Base-by-base conservation (phyloP, 2,888 invertebrate genomes). In the Thalpophila matura region DNA sequence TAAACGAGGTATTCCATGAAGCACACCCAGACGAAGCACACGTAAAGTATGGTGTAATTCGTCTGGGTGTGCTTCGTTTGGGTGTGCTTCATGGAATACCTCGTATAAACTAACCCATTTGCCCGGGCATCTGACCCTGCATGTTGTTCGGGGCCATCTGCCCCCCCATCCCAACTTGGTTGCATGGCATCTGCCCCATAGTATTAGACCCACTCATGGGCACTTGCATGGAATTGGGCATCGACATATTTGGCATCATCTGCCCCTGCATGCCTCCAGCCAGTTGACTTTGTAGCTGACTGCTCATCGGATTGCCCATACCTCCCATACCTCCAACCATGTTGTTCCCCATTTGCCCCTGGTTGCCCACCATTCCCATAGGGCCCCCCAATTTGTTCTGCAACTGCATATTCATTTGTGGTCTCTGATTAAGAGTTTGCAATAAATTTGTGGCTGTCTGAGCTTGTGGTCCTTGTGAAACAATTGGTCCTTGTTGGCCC, bases 341-440 rank as follows among this genome's bases (percentile, higher is more conserved):
- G 47, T 95, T 95, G 50, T 93, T 89, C 9, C 94, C 94, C 92
- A 96, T 96, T 42, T 94, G 95, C 0, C 93, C 93, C 83, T 96
- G 96, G 91, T 95, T 92, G 27, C 94, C 87, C 16, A 94, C 93
- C 91, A 95, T 96, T 35, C 96, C 95, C 86, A 95, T 94, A 1
- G 91, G 91, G 0, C 95, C 95, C 1, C 93, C 91, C 65, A 96
- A 91, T 82, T 96, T 96, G 70, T 95, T 96, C 68, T 96, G 96
- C 69, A 96, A 86, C 74, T 95, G 95, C 95, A 96, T 96, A 68
- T 95, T 95, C 75, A 96, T 94, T 50, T 95, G 95, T 29, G 87
- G 96, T 18, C 97, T 94, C 73, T 97, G 97, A 81, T 97, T 98
- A 33, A 98, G 89, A 0, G 97, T 97, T 89, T 98, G 98, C 3